Conservation (phyloP, 35 echinoderm and acorn worm genomes). For the Heliocidaris erythrogramma region DNA sequence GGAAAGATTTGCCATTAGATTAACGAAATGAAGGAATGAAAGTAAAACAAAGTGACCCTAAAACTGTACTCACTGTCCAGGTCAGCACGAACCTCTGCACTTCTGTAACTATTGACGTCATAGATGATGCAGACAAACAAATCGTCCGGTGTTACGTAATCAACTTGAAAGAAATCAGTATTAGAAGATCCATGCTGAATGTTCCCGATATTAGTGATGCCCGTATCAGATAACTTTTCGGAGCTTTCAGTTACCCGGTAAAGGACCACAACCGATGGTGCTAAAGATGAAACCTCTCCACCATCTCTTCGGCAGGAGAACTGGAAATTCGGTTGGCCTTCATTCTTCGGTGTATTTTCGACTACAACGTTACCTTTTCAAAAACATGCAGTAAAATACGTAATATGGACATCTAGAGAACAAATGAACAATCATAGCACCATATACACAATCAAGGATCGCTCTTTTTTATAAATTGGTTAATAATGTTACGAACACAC, state of each 20-base stretch:
- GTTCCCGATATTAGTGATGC: background rate
- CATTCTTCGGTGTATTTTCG: background rate
- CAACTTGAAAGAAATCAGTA: background rate
- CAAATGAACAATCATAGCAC: no score
- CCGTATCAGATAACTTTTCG: background rate
- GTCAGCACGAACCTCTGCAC: background rate
- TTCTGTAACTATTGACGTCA: background rate
- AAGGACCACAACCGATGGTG: background rate
- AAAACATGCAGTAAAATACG: no score
- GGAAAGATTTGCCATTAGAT: no score
- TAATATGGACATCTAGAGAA: no score
- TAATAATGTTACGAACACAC: no score
- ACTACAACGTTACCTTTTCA: background rate
- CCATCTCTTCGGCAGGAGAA: background rate
- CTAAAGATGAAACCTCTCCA: background rate
- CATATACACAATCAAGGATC: no score
- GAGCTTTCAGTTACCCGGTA: background rate
- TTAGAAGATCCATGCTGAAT: background rate
- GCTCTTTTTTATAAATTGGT: no score
- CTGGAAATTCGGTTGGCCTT: background rate
- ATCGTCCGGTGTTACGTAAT: background rate
- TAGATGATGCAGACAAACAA: background rate
- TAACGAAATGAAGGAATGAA: no score
- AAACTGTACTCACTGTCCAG: background rate
- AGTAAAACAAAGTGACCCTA: no score